These are phyloP conservation scores for Emmelina monodactyla DNA, from an alignment of 2,888 invertebrate genomes.

Conservation along the genomic window DNA sequence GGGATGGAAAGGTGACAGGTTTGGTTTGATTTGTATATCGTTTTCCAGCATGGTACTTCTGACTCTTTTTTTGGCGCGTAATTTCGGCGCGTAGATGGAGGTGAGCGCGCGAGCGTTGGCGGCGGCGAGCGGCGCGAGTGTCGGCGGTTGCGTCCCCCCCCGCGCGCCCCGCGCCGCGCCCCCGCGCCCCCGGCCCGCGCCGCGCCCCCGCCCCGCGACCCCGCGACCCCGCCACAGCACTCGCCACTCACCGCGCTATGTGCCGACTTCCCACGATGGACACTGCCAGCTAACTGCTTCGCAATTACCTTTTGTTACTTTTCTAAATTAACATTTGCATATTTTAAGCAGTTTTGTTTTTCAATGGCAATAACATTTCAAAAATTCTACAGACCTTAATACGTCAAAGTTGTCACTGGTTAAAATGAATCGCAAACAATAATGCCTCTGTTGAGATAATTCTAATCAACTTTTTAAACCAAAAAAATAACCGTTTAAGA, in stretches of 20 bases:
- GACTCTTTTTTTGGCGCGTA: constrained; percentile 41
- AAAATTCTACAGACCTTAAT: too few species aligned
- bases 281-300: constrained; percentile 4
- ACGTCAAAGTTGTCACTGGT: too few species aligned
- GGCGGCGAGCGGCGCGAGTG: constrained; percentile 48
- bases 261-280: too few species aligned
- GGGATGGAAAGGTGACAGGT: constrained; percentile 51
- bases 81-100: constrained; percentile 55
- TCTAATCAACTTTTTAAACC: too few species aligned
- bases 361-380: background rate
- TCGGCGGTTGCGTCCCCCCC: constrained; percentile 22
- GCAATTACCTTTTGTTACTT: constrained; percentile 4
- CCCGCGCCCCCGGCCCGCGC: constrained; percentile 22
- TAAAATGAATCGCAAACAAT: too few species aligned
- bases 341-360: background rate
- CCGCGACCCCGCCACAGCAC: constrained; percentile 14
- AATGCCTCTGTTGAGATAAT: too few species aligned
- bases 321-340: background rate
- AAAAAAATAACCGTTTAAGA: too few species aligned
- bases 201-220: constrained; percentile 22
- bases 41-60: constrained; percentile 53
- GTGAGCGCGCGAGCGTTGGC: constrained; percentile 51
- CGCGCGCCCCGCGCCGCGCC: constrained; percentile 28
- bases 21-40: constrained; percentile 38
- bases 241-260: constrained; percentile 13